Base-by-base conservation (phyloP, 2,113 vertebrate genomes). In the Chitala chitala region DNA sequence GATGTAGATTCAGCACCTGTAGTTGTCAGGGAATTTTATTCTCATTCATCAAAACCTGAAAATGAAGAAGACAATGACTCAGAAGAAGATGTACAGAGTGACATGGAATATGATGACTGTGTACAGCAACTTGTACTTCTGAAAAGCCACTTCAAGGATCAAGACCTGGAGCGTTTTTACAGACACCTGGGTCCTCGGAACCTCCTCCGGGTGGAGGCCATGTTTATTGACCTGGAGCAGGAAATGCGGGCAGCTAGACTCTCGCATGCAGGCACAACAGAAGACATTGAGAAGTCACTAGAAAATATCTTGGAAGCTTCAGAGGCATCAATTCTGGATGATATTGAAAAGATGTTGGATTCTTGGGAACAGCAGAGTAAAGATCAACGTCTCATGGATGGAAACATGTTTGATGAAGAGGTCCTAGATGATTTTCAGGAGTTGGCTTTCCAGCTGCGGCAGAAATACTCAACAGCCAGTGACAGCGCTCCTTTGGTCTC, bases 341-440 rank as follows among this genome's bases (percentile, higher is more conserved):
- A 82, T 53, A 87, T 96, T 0, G 94, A 95, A 79, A 88, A 83
- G 9, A 89, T 95, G 86, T 84, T 98, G 2, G 92, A 96, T 44
- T 38, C 82, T n/a, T 87, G 69, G 0, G 84, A 82, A 12, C 20
- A 38, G 2, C 85, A 84, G 72, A 79, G 79, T 15, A 76, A 81
- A 56, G 80, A 87, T 1, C 76, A 81, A 7, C 82, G 81, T 2
- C 65, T 85, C 3, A 78, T 71, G 64, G 91, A 92, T n/a, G 78
- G 70, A 0, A 82, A 81, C 40, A 46, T 84, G 54, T 80, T 89
- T 46, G 92, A 96, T 44, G 91, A 94, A 63, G 95, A 97, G 82
- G 86, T 96, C 59, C 81, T 98, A 40, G 94, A 96, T 71, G 92
- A 95, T 24, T 87, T 99, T 79, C 96, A 98, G 83, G 94, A 98